Evolutionary conservation across 2,888 invertebrate genomes (phyloP), one percentile per base, ranked within the genome.

Genomic region (Mactromeris polynyma): DNA sequence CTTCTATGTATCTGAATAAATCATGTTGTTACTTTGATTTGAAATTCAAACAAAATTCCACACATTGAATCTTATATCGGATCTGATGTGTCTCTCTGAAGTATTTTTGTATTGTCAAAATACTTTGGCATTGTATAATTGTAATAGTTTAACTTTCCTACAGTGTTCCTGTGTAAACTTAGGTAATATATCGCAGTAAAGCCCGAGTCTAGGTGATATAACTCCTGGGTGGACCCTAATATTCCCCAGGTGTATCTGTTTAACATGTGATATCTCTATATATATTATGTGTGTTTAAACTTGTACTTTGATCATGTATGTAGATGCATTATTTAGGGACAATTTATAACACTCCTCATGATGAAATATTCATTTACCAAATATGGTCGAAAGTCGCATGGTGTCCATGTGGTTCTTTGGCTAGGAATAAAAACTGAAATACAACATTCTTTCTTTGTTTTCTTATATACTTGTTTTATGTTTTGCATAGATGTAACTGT

Each of bases 311-410:
- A 73, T 73, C 73, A 73, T 73, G 73, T 73, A 73, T 73, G 73
- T 73, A 73, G 73, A 73, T 73, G 36, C 36, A 73, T 73, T 73
- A 73, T 36, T 36, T 73, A 73, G 73, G 36, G 36, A 73, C 73
- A 36, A 73, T 14, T 73, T 73, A 73, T 73, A 33, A 73, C 73
- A 73, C 73, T 36, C 73, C 73, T 73, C 6, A 73, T 73, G 73
- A 83, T 82, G 64, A 58, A 81, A 42, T 82, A 82, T 83, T 73
- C 83, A 73, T 69, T 83, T 73, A 69, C 83, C 69, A 73, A 83
- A 83, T 83, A 83, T 83, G 83, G 83, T 83, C 83, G n/a, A 73
- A 46, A 73, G 33, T 46, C 83, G 73, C 83, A 73, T 83, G 83
- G 14, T 31, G 21, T 46, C 69, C 73, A 73, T 36, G 58, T 73